Evolutionary conservation across 2,113 vertebrate species (phyloP).

Genomic region (Gavia stellata): DNA sequence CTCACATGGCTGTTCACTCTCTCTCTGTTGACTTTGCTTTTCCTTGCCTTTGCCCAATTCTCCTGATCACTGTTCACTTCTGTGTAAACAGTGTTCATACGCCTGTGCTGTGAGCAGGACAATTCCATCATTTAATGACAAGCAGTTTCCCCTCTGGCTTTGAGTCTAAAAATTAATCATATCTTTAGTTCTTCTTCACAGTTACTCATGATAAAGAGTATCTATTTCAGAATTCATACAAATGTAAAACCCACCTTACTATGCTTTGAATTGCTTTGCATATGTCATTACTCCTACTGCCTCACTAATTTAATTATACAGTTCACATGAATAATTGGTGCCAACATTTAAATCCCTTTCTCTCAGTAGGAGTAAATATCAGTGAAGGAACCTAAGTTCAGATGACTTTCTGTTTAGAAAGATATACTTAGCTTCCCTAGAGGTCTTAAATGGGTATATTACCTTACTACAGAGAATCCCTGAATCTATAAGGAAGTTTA

Average conservation of each 20-base stretch:
- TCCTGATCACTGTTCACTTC: neutral
- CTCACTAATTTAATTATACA: neutral
- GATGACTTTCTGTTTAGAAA: neutral
- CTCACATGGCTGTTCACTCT: neutral
- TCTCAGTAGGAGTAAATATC: neutral
- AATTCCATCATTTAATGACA: neutral
- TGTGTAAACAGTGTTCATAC: neutral
- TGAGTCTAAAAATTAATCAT: neutral
- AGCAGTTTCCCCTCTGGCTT: neutral
- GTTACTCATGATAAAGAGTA: neutral
- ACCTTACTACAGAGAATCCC: neutral
- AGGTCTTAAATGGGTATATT: neutral
- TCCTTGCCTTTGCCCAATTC: neutral
- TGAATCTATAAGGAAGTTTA: neutral
- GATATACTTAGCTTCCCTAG: neutral
- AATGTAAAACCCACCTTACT: neutral
- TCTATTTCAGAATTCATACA: neutral
- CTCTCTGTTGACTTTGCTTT: neutral
- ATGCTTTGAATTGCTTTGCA: neutral
- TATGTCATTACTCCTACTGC: neutral
- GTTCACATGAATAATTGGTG: neutral
- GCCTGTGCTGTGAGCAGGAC: neutral
- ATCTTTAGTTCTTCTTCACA: neutral
- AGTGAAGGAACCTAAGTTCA: neutral
- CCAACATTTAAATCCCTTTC: neutral